phyloP scores from a whole-genome alignment of 2,113 vertebrate genomes.

The Psittacara wagleri region DNA sequence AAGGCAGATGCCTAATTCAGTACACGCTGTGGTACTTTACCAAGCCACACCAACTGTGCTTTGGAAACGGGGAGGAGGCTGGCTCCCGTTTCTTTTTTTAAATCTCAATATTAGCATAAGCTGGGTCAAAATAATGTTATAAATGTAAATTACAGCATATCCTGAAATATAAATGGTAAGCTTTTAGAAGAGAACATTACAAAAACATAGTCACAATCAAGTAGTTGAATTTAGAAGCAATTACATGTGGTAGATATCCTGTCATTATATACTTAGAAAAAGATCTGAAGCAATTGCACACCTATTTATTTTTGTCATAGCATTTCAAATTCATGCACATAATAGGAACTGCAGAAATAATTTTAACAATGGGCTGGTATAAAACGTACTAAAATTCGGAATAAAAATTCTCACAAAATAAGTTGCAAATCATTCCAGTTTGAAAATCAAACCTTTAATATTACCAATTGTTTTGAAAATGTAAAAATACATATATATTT shows the following conservation, averaged over 20 bases:
- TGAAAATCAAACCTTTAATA: background rate
- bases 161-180: background rate
- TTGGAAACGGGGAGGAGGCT: background rate
- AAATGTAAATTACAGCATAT: background rate
- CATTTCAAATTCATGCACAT: background rate
- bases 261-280: slow-evolving; percentile 1
- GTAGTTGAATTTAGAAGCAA: background rate
- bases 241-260: background rate
- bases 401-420: background rate
- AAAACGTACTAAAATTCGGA: background rate
- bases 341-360: background rate
- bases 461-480: background rate
- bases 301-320: background rate
- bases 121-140: background rate
- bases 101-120: background rate
- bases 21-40: background rate
- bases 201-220: slow-evolving; percentile 8
- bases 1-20: background rate
- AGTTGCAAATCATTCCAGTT: background rate
- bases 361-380: background rate
- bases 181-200: background rate
- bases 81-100: background rate
- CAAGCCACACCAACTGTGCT: background rate
- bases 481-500: background rate
- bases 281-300: background rate